These are phyloP conservation scores for Benthosema pterotum DNA, from an alignment of 2,797 vertebrate genomes.

Conservation along the genomic window DNA sequence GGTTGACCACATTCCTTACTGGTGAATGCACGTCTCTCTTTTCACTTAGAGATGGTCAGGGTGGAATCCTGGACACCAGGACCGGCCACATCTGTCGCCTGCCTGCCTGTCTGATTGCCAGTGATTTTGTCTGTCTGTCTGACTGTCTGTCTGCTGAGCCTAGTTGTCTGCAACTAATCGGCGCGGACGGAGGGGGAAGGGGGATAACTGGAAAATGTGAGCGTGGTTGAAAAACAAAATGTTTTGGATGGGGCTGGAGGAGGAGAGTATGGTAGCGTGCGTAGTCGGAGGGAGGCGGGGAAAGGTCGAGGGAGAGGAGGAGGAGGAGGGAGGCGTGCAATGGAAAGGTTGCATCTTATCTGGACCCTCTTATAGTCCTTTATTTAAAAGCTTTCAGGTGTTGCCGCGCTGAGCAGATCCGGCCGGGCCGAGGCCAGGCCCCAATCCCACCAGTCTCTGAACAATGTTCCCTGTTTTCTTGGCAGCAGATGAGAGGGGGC, in stretches of 20 bases:
- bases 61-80: constrained; percentile 34
- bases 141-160: too few species aligned
- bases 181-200: constrained; percentile 32
- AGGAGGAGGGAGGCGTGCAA: too few species aligned
- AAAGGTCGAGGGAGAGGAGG: neutral
- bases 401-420: constrained; percentile 59
- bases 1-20: constrained; percentile 63
- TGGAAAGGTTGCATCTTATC: constrained; percentile 61
- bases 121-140: constrained; percentile 8
- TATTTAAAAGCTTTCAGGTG: constrained; percentile 78
- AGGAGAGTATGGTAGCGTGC: too few species aligned
- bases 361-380: constrained; percentile 49
- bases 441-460: constrained; percentile 1
- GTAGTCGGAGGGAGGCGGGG: neutral
- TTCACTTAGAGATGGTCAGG: constrained; percentile 38
- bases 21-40: constrained; percentile 69
- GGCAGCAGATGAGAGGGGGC: constrained; percentile 70
- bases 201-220: constrained; percentile 74
- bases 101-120: constrained; percentile 41
- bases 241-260: constrained; percentile 44
- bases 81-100: constrained; percentile 72
- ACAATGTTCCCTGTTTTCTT: constrained; percentile 48
- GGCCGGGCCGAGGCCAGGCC: constrained; percentile 18
- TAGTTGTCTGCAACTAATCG: too few species aligned
- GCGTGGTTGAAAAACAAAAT: constrained; percentile 65